Evolutionary conservation across 2,113 vertebrate genomes (phyloP).

Genomic region (Axis porcinus): DNA sequence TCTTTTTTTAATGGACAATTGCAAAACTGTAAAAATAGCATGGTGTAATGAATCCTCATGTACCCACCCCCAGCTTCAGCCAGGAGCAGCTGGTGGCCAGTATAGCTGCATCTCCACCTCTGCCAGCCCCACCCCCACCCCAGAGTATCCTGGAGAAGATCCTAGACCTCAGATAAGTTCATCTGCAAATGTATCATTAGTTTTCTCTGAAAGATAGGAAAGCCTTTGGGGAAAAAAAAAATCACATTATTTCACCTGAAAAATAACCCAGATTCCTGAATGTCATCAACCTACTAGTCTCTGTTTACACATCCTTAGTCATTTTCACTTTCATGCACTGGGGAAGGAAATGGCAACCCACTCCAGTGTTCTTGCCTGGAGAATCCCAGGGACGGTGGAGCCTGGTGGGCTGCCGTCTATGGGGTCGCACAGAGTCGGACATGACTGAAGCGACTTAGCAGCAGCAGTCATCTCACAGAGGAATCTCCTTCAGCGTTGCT

Average conservation of each 20-base stretch:
- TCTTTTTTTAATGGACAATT: background rate
- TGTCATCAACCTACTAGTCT: rapidly evolving
- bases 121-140: rapidly evolving
- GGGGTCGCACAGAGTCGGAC: no score
- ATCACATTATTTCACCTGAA: background rate
- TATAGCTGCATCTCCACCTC: rapidly evolving
- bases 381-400: no score
- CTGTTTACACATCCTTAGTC: background rate
- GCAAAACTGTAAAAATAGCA: background rate
- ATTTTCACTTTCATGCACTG: no score
- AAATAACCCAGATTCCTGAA: background rate
- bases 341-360: no score
- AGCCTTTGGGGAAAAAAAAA: background rate
- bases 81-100: rapidly evolving
- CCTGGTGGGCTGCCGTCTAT: no score
- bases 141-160: background rate
- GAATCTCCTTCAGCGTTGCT: rapidly evolving
- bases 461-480: background rate
- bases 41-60: rapidly evolving
- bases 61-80: background rate
- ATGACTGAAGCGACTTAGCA: no score
- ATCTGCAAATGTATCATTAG: background rate
- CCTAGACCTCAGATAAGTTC: background rate
- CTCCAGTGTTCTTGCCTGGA: no score
- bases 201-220: background rate